Evolutionary conservation across 2,888 invertebrate species (phyloP).

Genomic region (Drosophila eohydei): DNA sequence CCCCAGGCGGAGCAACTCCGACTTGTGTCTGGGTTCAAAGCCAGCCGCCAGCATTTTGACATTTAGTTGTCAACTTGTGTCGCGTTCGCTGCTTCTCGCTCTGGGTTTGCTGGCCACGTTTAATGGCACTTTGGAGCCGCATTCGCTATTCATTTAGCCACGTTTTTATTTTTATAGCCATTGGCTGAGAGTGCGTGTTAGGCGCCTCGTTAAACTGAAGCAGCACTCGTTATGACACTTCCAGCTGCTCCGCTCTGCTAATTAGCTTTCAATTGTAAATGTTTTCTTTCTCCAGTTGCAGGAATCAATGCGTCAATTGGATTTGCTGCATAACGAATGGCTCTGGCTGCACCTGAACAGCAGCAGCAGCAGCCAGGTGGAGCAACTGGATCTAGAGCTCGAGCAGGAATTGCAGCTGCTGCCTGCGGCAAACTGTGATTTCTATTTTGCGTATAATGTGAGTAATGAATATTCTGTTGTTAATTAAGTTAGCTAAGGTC

Average conservation of each 20-base stretch:
- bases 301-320: slow-evolving; percentile 70
- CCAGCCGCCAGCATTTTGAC: slow-evolving; percentile 40
- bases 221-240: slow-evolving; percentile 32
- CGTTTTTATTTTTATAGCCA: slow-evolving; percentile 36
- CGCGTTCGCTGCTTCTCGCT: neutral
- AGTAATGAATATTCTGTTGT: slow-evolving; percentile 51
- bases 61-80: slow-evolving; percentile 45
- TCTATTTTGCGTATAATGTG: slow-evolving; percentile 84
- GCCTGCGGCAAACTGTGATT: slow-evolving; percentile 72
- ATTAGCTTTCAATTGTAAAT: slow-evolving; percentile 54
- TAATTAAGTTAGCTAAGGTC: neutral
- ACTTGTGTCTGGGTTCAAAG: slow-evolving; percentile 43
- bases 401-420: slow-evolving; percentile 7
- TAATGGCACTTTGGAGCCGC: slow-evolving; percentile 47
- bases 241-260: slow-evolving; percentile 37
- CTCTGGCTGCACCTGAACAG: slow-evolving; percentile 27
- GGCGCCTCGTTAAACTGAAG: slow-evolving; percentile 29
- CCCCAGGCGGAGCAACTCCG: slow-evolving; percentile 22
- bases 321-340: slow-evolving; percentile 44
- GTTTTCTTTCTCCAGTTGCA: slow-evolving; percentile 47
- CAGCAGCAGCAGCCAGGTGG: slow-evolving; percentile 4
- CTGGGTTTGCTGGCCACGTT: slow-evolving; percentile 33
- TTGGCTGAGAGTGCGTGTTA: slow-evolving; percentile 38
- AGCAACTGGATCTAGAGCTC: slow-evolving; percentile 2
- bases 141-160: slow-evolving; percentile 52